Evolutionary conservation across 2,888 invertebrate genomes (phyloP).

Genomic region (Patella depressa): DNA sequence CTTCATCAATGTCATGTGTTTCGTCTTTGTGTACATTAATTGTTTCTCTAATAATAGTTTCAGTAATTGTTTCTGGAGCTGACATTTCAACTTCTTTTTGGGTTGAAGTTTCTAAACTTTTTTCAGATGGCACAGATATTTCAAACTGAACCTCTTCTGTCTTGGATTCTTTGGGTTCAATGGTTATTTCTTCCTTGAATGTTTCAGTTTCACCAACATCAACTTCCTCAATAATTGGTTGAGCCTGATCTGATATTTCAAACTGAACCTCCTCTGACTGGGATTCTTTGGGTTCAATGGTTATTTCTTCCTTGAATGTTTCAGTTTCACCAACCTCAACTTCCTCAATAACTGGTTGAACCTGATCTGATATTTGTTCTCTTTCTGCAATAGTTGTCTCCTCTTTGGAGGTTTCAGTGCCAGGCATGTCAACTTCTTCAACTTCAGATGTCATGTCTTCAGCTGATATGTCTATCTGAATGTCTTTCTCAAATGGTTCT

Average conservation of each 20-base stretch:
- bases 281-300: slow-evolving; percentile 8
- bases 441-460: background rate
- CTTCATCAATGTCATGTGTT: no score
- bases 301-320: slow-evolving; percentile 14
- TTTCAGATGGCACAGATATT: background rate
- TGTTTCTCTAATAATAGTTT: slow-evolving; percentile 11
- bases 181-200: slow-evolving; percentile 12
- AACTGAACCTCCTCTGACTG: slow-evolving; percentile 11
- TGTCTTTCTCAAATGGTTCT: background rate
- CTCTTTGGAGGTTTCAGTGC: slow-evolving; percentile 5
- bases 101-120: background rate
- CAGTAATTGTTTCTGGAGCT: background rate
- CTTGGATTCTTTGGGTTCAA: slow-evolving; percentile 13
- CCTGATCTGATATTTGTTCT: slow-evolving; percentile 12
- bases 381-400: background rate
- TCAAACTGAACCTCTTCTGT: slow-evolving; percentile 13
- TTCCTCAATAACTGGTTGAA: background rate
- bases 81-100: background rate
- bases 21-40: background rate
- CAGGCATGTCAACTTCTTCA: background rate
- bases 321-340: background rate
- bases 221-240: background rate
- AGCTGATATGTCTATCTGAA: background rate
- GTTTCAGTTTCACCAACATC: background rate
- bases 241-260: slow-evolving; percentile 6